Base-by-base conservation (phyloP, 2,113 vertebrate genomes). In the Haplotaxodon microlepis region DNA sequence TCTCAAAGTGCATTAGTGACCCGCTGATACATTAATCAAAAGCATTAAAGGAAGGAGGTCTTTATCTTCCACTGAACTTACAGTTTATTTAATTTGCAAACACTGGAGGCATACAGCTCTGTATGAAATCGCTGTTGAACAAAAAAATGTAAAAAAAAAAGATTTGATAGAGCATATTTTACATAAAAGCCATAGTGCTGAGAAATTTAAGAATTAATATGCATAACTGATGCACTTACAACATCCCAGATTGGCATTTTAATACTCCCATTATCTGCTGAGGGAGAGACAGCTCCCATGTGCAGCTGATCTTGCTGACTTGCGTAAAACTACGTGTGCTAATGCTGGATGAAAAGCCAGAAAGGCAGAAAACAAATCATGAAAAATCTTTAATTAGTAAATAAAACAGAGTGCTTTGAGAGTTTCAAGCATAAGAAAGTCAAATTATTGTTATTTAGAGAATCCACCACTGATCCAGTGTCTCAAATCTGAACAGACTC, bases 241-340 rank as follows among this genome's bases (percentile, higher is more conserved):
- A 89, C 92, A 88, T 90, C 90, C 92, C 92, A 86, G 90, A 92
- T 87, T 90, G 90, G 82, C 81, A 63, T 92, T 93, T 92, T 95
- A 90, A 94, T 91, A 86, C 85, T 88, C 73, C 73, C 51, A 93
- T 95, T 93, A 95, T 94, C 90, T 91, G 90, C 87, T 50, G 88
- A 85, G 90, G 86, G 92, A 87, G 76, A 54, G 27, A 12, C 69
- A 13, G 69, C 89, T 87, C 92, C 92, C 91, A 47, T 19, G 40
- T 84, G 89, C 69, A 42, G 86, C 86, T 38, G 59, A 93, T 90
- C 86, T 42, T 88, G 91, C 91, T 92, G 85, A 94, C 87, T 90
- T 3, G 40, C 9, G 82, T 59, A 21, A 61, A 73, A 86, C 85
- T 84, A 40, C 19, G 47, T 36, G 45, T 12, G 56, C 53, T 76